phyloP scores from a whole-genome alignment of 2,113 vertebrate species.

The Ammodytes dubius region DNA sequence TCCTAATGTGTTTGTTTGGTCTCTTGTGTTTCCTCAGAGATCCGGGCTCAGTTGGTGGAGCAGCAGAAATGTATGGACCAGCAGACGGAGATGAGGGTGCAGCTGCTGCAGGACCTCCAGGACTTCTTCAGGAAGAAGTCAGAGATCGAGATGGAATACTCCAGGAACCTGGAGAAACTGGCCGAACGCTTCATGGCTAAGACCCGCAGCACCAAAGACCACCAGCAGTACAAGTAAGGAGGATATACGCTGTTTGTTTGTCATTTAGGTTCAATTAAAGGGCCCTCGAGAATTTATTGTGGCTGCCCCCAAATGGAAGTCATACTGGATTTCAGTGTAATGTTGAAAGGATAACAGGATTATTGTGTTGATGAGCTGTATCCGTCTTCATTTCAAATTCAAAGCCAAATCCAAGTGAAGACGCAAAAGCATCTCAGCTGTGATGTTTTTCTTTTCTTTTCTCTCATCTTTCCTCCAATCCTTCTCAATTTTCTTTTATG shows the following conservation, averaged over 20 bases:
- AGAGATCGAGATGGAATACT: constrained; percentile 98
- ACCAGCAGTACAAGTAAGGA: constrained; percentile 98
- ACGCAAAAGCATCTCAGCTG: neutral
- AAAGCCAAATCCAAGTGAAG: neutral
- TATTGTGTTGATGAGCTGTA: constrained; percentile 7
- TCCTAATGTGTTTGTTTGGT: constrained; percentile 38
- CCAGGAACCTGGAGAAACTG: constrained; percentile 96
- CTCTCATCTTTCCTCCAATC: neutral
- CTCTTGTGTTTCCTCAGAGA: constrained; percentile 85
- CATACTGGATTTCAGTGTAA: constrained; percentile 11
- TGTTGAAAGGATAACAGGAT: constrained; percentile 25
- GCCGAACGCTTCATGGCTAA: constrained; percentile 99
- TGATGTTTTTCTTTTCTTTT: neutral
- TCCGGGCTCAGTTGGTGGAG: constrained; percentile 95
- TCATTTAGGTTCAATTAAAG: neutral
- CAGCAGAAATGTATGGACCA: constrained; percentile 99
- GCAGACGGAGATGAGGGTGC: constrained; percentile 97
- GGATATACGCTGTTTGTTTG: neutral
- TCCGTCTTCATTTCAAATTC: constrained; percentile 23
- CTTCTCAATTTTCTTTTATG: neutral
- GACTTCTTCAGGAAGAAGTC: constrained; percentile 99
- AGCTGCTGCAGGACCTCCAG: constrained; percentile 98
- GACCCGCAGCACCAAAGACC: constrained; percentile 98
- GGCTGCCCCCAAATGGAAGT: constrained; percentile 12
- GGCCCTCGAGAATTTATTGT: neutral